Evolutionary conservation across 2,113 vertebrate genomes (phyloP), one percentile per base, ranked within the genome.

Genomic region (Ranitomeya variabilis): DNA sequence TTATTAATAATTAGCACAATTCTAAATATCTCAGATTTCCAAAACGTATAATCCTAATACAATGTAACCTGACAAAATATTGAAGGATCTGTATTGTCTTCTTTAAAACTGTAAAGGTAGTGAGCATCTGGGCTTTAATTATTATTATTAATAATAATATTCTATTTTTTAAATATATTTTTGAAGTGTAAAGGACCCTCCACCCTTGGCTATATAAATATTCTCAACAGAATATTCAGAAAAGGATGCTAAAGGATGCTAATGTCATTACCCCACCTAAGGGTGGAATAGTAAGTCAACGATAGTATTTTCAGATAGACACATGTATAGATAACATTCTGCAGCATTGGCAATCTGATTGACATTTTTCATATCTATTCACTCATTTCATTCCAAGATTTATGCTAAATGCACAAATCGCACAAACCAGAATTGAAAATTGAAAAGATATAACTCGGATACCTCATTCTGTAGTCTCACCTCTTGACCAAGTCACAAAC

Each of bases 401-500:
- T 76, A 52, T 76, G 73, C 73, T 76, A 76, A 76, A 76, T 76
- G 73, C 73, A 21, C 37, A 76, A 76, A 76, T 76, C 45, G 3
- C 73, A 76, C 45, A 76, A 76, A 51, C 37, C 73, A 76, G 71
- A 74, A 76, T 76, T 76, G 37, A 21, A 76, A 76, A 76, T 26
- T 74, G 31, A n/a, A n/a, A n/a, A n/a, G n/a, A 2, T 74, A 74
- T 51, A 19, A 18, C 37, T 19, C 15, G 45, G 37, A 74, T 74
- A 45, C 71, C 71, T 51, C 71, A 74, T 76, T 76, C 73, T 76
- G 45, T 52, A 52, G 21, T 21, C 73, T 76, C 37, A 76, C 73
- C 73, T 76, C 45, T 76, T 76, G 73, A 76, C 73, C 73, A 76
- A 76, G 73, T 76, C 73, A 52, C 73, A 52, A 52, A 76, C 45